Base-by-base conservation (phyloP, 2,888 invertebrate genomes). In the Prosopocoilus inquinatus region DNA sequence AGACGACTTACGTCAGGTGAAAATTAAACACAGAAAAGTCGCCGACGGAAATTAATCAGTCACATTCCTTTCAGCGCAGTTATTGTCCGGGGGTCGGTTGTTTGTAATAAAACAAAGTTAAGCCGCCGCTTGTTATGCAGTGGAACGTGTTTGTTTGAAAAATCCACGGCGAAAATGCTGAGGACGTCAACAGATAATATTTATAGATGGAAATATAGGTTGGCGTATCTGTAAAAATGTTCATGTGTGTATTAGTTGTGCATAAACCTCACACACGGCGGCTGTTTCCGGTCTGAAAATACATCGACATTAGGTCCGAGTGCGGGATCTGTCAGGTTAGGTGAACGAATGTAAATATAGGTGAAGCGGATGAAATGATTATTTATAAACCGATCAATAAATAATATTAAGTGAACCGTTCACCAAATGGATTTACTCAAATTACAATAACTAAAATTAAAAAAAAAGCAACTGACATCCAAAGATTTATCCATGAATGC, bases 281-380 rank as follows among this genome's bases (percentile, higher is more conserved):
- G 58, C 59, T 56, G 64, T 68, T 73, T 73, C 72, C 72, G 73
- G 67, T 69, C 70, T 66, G 53, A 69, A 71, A 72, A 72, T 66
- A 65, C 59, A 39, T 62, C 52, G 45, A 46, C 56, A 58, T 59
- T 57, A 60, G 57, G 58, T 60, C 59, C 51, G 54, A 52, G 58
- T 56, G 55, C 52, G 60, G 53, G 60, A 62, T 60, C 56, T 60
- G 58, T 62, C 60, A 58, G 62, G 48, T 53, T 60, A 62, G 60
- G 62, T 62, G 60, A 64, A 69, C 64, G 64, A 64, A 68, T 65
- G 67, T 69, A 67, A 63, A 65, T 67, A 63, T 68, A 70, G 68
- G 68, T 67, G 65, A 63, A 58, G 63, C 61, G 59, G 57, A 57
- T 50, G 57, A 51, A 49, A 35, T 57, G 59, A 59, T 59, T 59